A percentile compares a stretch with the other conserved stretches of the same genome.
Conservation (phyloP, 2,113 vertebrate genomes). For the Butorides virescens region DNA sequence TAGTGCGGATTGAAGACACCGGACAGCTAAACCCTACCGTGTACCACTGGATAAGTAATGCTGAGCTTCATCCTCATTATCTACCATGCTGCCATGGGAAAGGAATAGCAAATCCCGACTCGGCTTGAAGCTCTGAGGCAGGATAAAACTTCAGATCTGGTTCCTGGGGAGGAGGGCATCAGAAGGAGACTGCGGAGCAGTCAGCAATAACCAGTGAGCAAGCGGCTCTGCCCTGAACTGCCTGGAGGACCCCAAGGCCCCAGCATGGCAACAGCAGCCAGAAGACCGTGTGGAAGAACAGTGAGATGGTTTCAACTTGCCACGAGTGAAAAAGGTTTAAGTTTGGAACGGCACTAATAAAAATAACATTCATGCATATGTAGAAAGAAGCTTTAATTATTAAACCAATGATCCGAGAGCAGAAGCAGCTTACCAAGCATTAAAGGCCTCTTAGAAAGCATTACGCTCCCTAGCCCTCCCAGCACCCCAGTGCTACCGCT, state of each 20-base stretch:
- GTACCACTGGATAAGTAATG: rapidly evolving
- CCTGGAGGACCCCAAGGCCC: neutral
- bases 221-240: neutral
- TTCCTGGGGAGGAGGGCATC: neutral
- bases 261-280: rapidly evolving
- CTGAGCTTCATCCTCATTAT: neutral
- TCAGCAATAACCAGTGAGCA: rapidly evolving
- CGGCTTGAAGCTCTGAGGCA: neutral
- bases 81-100: neutral
- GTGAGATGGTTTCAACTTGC: neutral
- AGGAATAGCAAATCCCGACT: neutral
- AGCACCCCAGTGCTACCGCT: neutral
- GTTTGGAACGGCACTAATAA: neutral
- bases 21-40: neutral
- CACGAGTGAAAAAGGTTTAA: neutral
- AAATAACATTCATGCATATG: neutral
- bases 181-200: neutral
- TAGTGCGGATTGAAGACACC: rapidly evolving
- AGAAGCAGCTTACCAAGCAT: constrained; percentile 25
- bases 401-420: neutral
- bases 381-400: constrained; percentile 20
- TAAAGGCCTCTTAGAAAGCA: constrained; percentile 35
- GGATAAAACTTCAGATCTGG: neutral
- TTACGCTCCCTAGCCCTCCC: neutral
- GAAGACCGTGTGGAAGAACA: neutral